Conservation (phyloP, 2,888 invertebrate genomes). For the Acanthosoma haemorrhoidale region DNA sequence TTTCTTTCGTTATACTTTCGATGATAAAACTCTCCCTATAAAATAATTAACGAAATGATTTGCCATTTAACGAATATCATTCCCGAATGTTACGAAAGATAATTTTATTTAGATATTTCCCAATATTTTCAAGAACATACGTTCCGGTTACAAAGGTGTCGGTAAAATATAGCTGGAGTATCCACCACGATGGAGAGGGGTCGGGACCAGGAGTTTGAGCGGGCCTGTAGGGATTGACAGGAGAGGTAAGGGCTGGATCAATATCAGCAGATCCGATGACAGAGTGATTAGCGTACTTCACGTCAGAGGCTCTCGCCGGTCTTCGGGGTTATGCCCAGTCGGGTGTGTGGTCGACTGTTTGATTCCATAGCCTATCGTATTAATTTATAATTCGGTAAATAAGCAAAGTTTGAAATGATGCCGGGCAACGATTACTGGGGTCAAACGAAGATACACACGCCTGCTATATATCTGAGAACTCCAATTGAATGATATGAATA, state of each 20-base stretch:
- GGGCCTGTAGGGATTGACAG: conserved; percentile 1
- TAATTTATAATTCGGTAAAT: too few species aligned
- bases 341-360: too few species aligned
- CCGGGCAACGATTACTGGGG: neutral
- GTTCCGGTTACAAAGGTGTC: neutral
- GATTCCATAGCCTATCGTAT: too few species aligned
- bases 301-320: neutral
- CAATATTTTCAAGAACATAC: too few species aligned
- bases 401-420: neutral
- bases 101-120: too few species aligned
- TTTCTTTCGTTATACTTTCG: too few species aligned
- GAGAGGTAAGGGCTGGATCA: conserved; percentile 14
- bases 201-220: neutral
- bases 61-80: too few species aligned
- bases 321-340: neutral
- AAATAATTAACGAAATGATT: too few species aligned
- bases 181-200: too few species aligned
- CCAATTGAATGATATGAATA: neutral
- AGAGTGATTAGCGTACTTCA: conserved; percentile 11
- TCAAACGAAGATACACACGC: neutral
- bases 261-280: conserved; percentile 10
- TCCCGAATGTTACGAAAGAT: too few species aligned
- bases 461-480: neutral
- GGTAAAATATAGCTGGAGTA: neutral
- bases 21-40: too few species aligned